phyloP scores from a whole-genome alignment of 2,888 invertebrate genomes.

The Callyntrura sp. region DNA sequence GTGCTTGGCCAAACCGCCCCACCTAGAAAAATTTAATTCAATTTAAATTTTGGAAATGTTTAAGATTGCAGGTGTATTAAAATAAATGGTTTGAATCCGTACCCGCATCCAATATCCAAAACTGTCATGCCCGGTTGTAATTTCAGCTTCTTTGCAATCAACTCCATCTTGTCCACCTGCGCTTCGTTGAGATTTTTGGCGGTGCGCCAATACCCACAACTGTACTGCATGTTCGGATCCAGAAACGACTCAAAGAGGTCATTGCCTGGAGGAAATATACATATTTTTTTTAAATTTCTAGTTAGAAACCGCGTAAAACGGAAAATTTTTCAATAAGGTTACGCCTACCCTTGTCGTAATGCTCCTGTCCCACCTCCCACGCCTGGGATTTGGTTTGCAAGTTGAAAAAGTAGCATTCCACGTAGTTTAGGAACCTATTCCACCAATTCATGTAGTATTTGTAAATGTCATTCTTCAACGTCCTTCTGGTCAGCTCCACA shows the following conservation, averaged over 20 bases:
- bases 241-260: slow-evolving; percentile 17
- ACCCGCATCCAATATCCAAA: slow-evolving; percentile 81
- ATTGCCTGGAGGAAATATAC: slow-evolving; percentile 9
- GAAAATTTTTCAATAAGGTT: background rate
- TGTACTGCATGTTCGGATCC: slow-evolving; percentile 6
- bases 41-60: too few relatives aligned
- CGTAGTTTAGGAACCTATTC: slow-evolving; percentile 46
- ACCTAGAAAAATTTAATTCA: slow-evolving; percentile 71
- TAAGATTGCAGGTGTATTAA: too few relatives aligned
- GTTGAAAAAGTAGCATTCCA: slow-evolving; percentile 38
- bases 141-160: background rate
- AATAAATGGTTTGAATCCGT: too few relatives aligned
- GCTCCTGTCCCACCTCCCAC: slow-evolving; percentile 8
- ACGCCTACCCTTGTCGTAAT: slow-evolving; percentile 26
- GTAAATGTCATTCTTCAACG: background rate
- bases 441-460: background rate
- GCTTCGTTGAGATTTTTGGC: background rate
- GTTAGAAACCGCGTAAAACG: too few relatives aligned
- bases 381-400: slow-evolving; percentile 4
- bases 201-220: background rate
- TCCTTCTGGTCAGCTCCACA: background rate
- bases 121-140: slow-evolving; percentile 54
- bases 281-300: too few relatives aligned
- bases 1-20: slow-evolving; percentile 80
- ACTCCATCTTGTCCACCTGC: background rate